Conservation (phyloP, 2,113 vertebrate genomes). For the Neomonachus schauinslandi region DNA sequence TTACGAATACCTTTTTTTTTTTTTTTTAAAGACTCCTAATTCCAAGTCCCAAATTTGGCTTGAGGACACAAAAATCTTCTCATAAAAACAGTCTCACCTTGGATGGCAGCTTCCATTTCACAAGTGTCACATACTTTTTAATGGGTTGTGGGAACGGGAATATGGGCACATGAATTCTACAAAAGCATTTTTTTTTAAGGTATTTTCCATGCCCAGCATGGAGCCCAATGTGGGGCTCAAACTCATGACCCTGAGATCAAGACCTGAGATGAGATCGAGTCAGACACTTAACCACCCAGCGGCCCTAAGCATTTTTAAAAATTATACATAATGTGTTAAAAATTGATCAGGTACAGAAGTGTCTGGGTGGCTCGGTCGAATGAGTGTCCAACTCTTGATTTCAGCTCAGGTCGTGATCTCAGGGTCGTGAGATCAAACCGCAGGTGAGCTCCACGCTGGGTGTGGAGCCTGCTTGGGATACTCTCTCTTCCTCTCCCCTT, state of each 20-base stretch:
- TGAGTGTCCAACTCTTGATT: background rate
- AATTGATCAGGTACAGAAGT: background rate
- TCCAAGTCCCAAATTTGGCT: conserved; percentile 27
- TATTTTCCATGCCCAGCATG: background rate
- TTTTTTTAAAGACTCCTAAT: conserved; percentile 28
- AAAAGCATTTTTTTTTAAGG: background rate
- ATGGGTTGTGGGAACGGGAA: background rate
- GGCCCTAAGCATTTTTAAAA: background rate
- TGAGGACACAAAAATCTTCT: conserved; percentile 7
- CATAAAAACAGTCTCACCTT: background rate
- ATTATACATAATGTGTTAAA: conserved; percentile 3
- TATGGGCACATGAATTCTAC: background rate
- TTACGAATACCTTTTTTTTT: background rate
- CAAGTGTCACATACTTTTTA: conserved; percentile 11
- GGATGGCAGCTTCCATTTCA: background rate
- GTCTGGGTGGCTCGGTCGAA: background rate
- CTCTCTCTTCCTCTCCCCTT: background rate
- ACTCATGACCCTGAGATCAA: background rate
- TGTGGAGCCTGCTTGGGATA: background rate
- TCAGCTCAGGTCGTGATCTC: background rate
- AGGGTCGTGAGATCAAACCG: background rate
- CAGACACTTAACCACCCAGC: background rate
- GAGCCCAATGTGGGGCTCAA: background rate
- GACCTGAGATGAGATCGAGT: background rate
- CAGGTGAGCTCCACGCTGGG: background rate